Evolutionary conservation across 2,888 invertebrate genomes (phyloP), one percentile per base, ranked within the genome.

Genomic region (Mantis religiosa): DNA sequence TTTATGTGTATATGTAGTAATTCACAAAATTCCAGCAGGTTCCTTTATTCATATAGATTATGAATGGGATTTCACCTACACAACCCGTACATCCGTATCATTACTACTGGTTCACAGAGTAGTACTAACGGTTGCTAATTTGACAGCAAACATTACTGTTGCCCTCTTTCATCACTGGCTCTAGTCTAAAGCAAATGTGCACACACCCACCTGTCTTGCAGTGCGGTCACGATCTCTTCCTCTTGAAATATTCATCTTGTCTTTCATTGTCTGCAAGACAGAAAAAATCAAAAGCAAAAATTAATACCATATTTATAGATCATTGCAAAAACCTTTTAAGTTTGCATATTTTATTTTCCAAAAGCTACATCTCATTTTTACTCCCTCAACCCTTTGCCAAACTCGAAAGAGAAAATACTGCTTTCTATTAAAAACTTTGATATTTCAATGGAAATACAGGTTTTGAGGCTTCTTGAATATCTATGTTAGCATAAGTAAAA

Each of bases 201-300:
- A 12, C 95, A 95, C 92, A 82, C 91, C 91, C 93, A 96, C 96
- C 94, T 98, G 98, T 93, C 97, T 95, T 89, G 97, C 97, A 90
- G 97, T 97, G 90, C 97, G 96, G 92, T 98, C 97, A 92, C 96
- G 96, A 93, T 98, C 98, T 92, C 97, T 95, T 92, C 96, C 96
- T 92, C 97, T 96, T 92, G 96, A 97, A 92, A 97, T 95, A 93
- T 97, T 97, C 96, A 98, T 97, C 94, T 97, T 98, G 93, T 97
- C 97, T 95, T 98, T 98, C 97, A 98, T 98, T 92, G 96, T 95
- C 97, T 97, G 93, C 12, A 92, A 92, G 90, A 91, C 54, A 71
- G 12, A 90, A 90, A 92, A 92, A 88, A 89, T 15, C 30, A 85
- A 28, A 41, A 28, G 9, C 34, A 41, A 15, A 89, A 25, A 12